Conservation (phyloP, 2,113 vertebrate species). For the Abramis brama region DNA sequence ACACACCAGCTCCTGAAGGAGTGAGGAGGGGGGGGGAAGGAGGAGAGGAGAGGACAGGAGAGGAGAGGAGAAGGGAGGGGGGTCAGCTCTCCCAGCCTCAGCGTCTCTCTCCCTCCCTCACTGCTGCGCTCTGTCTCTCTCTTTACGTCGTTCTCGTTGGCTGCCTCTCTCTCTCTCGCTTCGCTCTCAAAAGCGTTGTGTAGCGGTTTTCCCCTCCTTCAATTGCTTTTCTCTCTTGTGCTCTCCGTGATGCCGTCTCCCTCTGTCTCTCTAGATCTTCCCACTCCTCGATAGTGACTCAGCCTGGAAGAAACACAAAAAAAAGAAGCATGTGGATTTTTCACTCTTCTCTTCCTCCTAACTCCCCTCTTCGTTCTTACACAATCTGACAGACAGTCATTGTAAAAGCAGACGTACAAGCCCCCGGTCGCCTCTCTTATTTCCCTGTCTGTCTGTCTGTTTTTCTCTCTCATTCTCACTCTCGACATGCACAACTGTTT, state of each 20-base stretch:
- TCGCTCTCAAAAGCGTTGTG: slow-evolving; percentile 65
- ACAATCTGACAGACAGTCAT: slow-evolving; percentile 79
- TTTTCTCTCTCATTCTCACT: slow-evolving; percentile 25
- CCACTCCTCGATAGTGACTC: slow-evolving; percentile 90
- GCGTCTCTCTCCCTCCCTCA: slow-evolving; percentile 67
- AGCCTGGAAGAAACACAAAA: slow-evolving; percentile 83
- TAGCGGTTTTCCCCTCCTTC: slow-evolving; percentile 55
- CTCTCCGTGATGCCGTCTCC: slow-evolving; percentile 60
- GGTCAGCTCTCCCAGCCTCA: slow-evolving; percentile 77
- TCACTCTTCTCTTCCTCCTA: slow-evolving; percentile 55
- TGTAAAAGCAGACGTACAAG: slow-evolving; percentile 62
- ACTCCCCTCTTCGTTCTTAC: slow-evolving; percentile 70
- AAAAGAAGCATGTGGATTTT: slow-evolving; percentile 79
- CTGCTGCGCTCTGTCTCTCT: slow-evolving; percentile 68
- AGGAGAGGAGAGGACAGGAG: slow-evolving; percentile 55
- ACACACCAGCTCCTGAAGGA: slow-evolving; percentile 84
- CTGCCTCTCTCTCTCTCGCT: slow-evolving; percentile 31
- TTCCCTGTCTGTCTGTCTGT: slow-evolving; percentile 22
- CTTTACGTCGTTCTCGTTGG: slow-evolving; percentile 23
- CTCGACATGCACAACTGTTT: slow-evolving; percentile 26
- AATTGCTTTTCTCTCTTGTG: slow-evolving; percentile 61
- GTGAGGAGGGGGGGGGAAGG: slow-evolving; percentile 60
- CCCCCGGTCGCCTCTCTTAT: slow-evolving; percentile 35
- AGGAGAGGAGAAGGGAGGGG: slow-evolving; percentile 61
- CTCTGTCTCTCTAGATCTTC: slow-evolving; percentile 78